These are phyloP conservation scores for Cygnus buccinator DNA, from an alignment of 2,113 vertebrate genomes.

Conservation along the genomic window DNA sequence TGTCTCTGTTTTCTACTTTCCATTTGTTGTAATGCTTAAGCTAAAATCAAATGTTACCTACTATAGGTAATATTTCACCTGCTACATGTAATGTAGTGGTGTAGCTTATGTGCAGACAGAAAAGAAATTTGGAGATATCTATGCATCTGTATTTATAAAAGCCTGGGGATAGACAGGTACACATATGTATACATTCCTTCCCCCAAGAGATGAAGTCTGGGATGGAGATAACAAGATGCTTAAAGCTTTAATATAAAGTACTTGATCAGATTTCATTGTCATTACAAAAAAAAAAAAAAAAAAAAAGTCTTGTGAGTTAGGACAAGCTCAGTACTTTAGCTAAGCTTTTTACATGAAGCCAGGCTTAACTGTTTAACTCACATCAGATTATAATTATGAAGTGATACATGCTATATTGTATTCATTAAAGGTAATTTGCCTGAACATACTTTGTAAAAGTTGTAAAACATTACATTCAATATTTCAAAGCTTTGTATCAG, in stretches of 20 bases:
- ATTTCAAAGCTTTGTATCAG: neutral
- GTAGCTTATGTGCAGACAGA: neutral
- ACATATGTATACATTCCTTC: neutral
- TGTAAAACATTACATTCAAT: neutral
- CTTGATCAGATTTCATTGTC: neutral
- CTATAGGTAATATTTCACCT: neutral
- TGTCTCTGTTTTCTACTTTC: neutral
- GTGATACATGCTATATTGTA: neutral
- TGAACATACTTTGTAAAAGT: neutral
- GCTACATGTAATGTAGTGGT: neutral
- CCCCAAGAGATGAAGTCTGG: neutral
- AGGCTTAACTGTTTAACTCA: neutral
- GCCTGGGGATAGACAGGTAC: neutral
- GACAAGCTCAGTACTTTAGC: neutral
- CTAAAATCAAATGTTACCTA: neutral
- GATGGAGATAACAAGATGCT: neutral
- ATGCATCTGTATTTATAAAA: neutral
- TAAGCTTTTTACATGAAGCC: neutral
- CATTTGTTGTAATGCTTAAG: neutral
- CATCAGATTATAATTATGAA: neutral
- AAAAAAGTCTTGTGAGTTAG: neutral
- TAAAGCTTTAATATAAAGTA: neutral
- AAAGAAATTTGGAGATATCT: neutral
- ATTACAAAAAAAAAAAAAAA: neutral
- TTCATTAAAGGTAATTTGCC: neutral